Conservation (phyloP, 2,888 invertebrate genomes). For the Willowsia nigromaculata region DNA sequence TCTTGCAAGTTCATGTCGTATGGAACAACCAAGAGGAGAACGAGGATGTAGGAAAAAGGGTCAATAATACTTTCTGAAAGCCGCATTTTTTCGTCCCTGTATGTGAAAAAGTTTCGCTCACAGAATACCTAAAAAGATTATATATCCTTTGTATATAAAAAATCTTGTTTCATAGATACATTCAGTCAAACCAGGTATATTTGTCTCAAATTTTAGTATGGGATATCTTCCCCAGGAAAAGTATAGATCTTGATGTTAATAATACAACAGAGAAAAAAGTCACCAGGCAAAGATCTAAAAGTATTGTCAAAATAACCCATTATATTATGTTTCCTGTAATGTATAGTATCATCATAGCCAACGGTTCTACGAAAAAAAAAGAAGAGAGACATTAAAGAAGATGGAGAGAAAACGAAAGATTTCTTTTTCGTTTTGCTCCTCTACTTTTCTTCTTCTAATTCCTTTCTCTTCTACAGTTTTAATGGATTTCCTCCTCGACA, state of each 20-base stretch:
- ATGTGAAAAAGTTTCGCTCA: slow-evolving; percentile 14
- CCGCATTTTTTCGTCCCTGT: not conserved
- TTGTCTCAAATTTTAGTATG: not conserved
- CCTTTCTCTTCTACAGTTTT: slow-evolving; percentile 31
- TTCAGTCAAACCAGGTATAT: not conserved
- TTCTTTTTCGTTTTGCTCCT: slow-evolving; percentile 9
- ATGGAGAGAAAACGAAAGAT: slow-evolving; percentile 42
- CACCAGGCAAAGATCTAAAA: slow-evolving; percentile 27
- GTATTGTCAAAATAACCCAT: slow-evolving; percentile 28
- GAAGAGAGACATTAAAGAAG: slow-evolving; percentile 49
- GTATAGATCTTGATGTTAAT: not conserved
- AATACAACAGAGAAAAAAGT: slow-evolving; percentile 29
- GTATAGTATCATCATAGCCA: slow-evolving; percentile 38
- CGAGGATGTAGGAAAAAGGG: not conserved
- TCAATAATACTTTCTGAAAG: slow-evolving; percentile 12
- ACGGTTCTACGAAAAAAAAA: not conserved
- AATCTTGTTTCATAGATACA: slow-evolving; percentile 9
- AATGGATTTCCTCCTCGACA: slow-evolving; percentile 8
- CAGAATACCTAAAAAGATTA: slow-evolving; percentile 59
- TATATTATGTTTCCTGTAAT: slow-evolving; percentile 38
- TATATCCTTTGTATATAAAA: not conserved
- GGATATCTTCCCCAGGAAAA: not conserved
- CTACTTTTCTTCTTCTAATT: slow-evolving; percentile 9
- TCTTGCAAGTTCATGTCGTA: not conserved
- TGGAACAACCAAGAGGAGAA: not conserved